A percentile compares a stretch with the other conserved stretches of the same genome.
Evolutionary conservation across 2,888 invertebrate species (phyloP).

Genomic region (Polydrusus tereticollis): DNA sequence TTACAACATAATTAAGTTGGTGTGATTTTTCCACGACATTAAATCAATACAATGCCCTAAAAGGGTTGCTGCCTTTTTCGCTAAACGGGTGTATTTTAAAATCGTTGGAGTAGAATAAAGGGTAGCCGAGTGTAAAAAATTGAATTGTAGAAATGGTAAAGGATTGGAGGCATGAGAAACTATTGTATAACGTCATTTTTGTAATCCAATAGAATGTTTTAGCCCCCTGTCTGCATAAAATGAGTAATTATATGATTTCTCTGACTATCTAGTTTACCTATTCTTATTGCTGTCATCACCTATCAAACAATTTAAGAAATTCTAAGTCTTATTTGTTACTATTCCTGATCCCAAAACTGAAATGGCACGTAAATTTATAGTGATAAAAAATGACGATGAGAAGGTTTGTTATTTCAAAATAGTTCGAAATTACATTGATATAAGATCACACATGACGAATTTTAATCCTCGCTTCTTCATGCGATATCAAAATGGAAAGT

Average conservation of each 20-base stretch:
- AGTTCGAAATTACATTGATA: no score
- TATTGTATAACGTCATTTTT: slow-evolving; percentile 4
- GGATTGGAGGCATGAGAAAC: slow-evolving; percentile 31
- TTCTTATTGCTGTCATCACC: no score
- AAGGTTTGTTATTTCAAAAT: no score
- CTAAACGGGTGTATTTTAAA: slow-evolving; percentile 59
- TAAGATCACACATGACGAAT: no score
- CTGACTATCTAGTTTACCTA: not conserved
- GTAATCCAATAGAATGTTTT: not conserved
- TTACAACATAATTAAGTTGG: slow-evolving; percentile 66
- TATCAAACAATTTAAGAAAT: no score
- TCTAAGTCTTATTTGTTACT: no score
- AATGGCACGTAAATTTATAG: no score
- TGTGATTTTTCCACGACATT: slow-evolving; percentile 67
- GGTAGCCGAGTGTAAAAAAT: slow-evolving; percentile 58
- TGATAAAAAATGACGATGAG: no score
- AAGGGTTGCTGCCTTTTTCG: slow-evolving; percentile 65
- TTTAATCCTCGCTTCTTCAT: no score
- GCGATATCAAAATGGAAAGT: no score
- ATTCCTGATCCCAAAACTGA: no score
- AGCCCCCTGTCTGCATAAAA: no score
- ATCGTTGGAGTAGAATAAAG: slow-evolving; percentile 56
- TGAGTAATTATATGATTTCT: not conserved
- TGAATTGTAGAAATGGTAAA: slow-evolving; percentile 53
- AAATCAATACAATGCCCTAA: slow-evolving; percentile 60